These are phyloP conservation scores for Myrmecophaga tridactyla DNA, from an alignment of 2,113 vertebrate species.

Conservation along the genomic window DNA sequence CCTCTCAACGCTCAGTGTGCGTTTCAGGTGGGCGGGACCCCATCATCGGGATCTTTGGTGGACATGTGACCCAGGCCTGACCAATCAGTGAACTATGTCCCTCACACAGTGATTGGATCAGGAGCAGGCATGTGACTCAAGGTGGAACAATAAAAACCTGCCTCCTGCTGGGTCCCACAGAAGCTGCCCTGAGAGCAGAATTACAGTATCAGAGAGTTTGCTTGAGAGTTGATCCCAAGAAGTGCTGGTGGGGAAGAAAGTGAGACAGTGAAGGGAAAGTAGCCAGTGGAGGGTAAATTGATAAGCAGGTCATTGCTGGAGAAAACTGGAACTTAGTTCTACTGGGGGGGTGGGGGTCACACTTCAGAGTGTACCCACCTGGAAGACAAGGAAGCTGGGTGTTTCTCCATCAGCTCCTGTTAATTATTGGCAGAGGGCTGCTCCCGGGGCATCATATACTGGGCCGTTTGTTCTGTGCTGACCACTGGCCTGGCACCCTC, in stretches of 20 bases:
- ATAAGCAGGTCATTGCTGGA: background rate
- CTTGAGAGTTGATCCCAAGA: background rate
- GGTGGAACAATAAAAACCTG: background rate
- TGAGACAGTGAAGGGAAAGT: background rate
- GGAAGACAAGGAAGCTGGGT: background rate
- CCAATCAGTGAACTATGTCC: background rate
- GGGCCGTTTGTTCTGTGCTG: background rate
- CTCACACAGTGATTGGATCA: too few species aligned
- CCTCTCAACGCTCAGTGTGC: background rate
- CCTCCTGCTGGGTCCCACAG: too few species aligned
- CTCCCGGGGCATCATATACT: background rate
- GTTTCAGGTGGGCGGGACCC: background rate
- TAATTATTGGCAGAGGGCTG: background rate
- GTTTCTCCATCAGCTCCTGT: background rate
- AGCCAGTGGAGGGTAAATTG: background rate
- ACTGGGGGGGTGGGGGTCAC: background rate
- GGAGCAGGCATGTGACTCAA: rapidly evolving
- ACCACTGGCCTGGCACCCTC: background rate
- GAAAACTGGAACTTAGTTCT: too few species aligned
- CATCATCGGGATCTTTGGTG: too few species aligned
- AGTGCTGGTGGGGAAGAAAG: background rate
- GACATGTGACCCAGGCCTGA: background rate
- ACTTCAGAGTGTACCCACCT: rapidly evolving
- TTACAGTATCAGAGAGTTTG: background rate
- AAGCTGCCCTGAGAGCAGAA: background rate